Evolutionary conservation across 1,140 invertebrate species (phyloP).

Genomic region (Bursaphelenchus mucronatus): DNA sequence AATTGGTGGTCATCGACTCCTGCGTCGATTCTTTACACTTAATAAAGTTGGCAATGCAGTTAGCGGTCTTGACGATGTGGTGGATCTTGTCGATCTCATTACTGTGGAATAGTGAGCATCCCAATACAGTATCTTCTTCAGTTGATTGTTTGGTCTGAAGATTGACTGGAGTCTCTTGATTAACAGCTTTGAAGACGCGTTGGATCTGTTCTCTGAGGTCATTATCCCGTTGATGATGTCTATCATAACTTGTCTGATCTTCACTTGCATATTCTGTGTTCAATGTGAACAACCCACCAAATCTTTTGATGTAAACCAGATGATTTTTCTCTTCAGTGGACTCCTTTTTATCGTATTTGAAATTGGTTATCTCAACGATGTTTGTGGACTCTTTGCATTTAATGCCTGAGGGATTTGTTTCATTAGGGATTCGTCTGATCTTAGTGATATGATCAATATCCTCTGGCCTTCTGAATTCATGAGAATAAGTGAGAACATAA

Average conservation of each 20-base stretch:
- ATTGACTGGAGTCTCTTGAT: too few species aligned
- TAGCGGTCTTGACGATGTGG: constrained; percentile 10
- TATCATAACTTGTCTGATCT: neutral
- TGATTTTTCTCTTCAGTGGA: constrained; percentile 3
- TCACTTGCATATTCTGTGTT: constrained; percentile 17
- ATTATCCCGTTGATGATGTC: too few species aligned
- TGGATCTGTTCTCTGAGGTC: too few species aligned
- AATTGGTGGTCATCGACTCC: constrained; percentile 32
- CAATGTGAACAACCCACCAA: constrained; percentile 17
- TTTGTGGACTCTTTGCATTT: constrained; percentile 12
- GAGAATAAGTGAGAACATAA: neutral
- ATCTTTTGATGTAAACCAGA: constrained; percentile 24
- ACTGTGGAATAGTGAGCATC: constrained; percentile 17
- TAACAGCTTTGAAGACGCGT: too few species aligned
- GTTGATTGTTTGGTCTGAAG: neutral
- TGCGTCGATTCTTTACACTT: constrained; percentile 34
- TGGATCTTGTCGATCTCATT: constrained; percentile 12
- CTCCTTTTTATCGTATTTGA: constrained; percentile 18
- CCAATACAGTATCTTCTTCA: constrained; percentile 11
- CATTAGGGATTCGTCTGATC: constrained; percentile 4
- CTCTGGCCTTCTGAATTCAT: neutral
- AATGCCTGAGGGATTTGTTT: neutral
- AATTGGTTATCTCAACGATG: constrained; percentile 19
- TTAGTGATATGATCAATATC: neutral
- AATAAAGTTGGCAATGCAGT: constrained; percentile 22